These are phyloP conservation scores for Monochamus saltuarius DNA, from an alignment of 1,140 invertebrate species.

Conservation along the genomic window DNA sequence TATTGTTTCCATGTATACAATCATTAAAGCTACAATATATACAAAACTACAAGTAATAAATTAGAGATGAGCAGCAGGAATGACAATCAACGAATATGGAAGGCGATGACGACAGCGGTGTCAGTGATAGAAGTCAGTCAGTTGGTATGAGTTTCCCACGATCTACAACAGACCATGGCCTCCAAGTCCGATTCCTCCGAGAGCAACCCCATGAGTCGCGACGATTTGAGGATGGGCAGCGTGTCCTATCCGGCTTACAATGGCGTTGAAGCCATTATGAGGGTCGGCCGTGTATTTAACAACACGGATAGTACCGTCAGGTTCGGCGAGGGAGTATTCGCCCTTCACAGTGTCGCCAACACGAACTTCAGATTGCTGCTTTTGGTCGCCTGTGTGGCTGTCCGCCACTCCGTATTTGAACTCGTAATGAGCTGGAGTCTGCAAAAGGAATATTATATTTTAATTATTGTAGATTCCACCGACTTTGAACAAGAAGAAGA, in stretches of 20 bases:
- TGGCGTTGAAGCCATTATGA: slow-evolving; percentile 18
- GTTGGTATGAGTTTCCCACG: no score
- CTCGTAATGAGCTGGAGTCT: slow-evolving; percentile 62
- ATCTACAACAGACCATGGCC: no score
- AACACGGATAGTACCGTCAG: slow-evolving; percentile 61
- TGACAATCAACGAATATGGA: no score
- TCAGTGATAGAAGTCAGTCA: no score
- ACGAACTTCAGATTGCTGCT: slow-evolving; percentile 53
- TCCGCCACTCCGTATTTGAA: slow-evolving; percentile 72
- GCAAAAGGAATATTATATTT: neutral
- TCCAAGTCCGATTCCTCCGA: no score
- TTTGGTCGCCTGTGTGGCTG: slow-evolving; percentile 65
- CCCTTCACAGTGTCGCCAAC: slow-evolving; percentile 46
- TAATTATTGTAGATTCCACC: no score
- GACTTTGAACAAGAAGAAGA: no score
- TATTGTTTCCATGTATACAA: no score
- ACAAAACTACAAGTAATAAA: no score
- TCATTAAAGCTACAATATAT: no score
- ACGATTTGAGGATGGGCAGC: slow-evolving; percentile 19
- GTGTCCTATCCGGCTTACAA: slow-evolving; percentile 12
- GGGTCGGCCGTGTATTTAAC: slow-evolving; percentile 61
- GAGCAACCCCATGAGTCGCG: neutral
- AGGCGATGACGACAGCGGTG: no score
- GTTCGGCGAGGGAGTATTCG: slow-evolving; percentile 58
- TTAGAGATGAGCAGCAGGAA: no score